Evolutionary conservation across 37 sponge, comb jelly and placozoan genomes (phyloP).

Genomic region (Diacarnus erythraeanus): DNA sequence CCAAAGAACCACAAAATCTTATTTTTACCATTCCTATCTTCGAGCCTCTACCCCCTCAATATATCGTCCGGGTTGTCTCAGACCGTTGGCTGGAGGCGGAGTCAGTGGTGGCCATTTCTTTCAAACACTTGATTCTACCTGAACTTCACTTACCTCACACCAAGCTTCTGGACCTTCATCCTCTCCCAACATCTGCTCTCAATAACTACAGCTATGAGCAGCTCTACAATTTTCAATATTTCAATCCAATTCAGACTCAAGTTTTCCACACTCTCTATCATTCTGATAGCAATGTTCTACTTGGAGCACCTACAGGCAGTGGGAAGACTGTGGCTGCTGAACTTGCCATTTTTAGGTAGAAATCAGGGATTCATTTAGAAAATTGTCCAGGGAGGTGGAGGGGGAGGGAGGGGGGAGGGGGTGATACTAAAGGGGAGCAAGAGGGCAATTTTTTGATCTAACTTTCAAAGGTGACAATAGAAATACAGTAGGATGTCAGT

Average conservation of each 20-base stretch:
- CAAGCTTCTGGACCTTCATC: constrained; percentile 94
- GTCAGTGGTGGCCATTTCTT: constrained; percentile 73
- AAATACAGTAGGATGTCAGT: too few species aligned
- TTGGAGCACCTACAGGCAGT: constrained; percentile 98
- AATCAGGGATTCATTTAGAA: too few species aligned
- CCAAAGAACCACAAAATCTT: constrained; percentile 70
- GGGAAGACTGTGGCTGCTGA: constrained; percentile 99
- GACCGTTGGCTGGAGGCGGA: constrained; percentile 97
- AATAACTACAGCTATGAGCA: constrained; percentile 64
- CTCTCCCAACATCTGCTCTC: constrained; percentile 83
- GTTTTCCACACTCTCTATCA: constrained; percentile 97
- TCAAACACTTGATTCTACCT: constrained; percentile 94
- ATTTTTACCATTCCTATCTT: constrained; percentile 95
- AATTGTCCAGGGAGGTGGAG: too few species aligned
- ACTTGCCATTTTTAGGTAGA: constrained; percentile 90
- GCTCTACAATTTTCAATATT: constrained; percentile 81
- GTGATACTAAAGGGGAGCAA: too few species aligned
- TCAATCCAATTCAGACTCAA: constrained; percentile 98
- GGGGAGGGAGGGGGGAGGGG: too few species aligned
- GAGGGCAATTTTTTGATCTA: too few species aligned
- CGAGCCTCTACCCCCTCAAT: constrained; percentile 89
- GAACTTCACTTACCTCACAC: constrained; percentile 96
- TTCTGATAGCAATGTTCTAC: constrained; percentile 86
- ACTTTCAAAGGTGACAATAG: too few species aligned
- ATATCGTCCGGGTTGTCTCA: constrained; percentile 79